Evolutionary conservation across 1,140 invertebrate species (phyloP), one percentile per base, ranked within the genome.

Genomic region (Episyrphus balteatus): DNA sequence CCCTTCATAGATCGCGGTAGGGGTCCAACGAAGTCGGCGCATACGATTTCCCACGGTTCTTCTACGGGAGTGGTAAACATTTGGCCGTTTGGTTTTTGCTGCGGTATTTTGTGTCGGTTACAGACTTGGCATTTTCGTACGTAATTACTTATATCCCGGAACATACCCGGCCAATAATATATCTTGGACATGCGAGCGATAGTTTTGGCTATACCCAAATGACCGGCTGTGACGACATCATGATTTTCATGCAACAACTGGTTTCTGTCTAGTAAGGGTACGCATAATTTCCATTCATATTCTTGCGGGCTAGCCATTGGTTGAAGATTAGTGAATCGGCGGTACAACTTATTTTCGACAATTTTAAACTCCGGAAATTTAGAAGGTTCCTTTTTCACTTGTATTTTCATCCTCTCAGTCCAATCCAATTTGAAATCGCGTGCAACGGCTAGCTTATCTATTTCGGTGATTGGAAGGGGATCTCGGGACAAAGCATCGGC

Each of bases 401-500:
- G 39, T 15, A n/a, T 11, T 40, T 18, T 15, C 21, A 26, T 26
- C 21, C 3, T 26, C 3, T 26, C 21, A 8, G 8, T 26, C 21
- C 21, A 26, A 5, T 26, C 21, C 3, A 26, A 8, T 26, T 26
- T 26, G 21, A 8, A 3, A 26, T 8, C 21, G 21, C 10, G 10
- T 18, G 21, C 8, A 8, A 8, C 21, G 3, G 21, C 21, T 26
- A 26, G 21, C 8, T 26, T 26, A 8, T 26, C 21, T 3, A 8
- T 26, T 5, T 3, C 3, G 8, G 21, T 26, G 3, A 26, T 26
- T 26, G 21, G 21, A 3, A 50, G 17, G 0, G 54, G 54, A 46
- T 47, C 50, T 43, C 52, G 37, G 1, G 58, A 56, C 12, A 62
- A 31, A 11, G 48, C 46, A 39, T 64, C 54, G 11, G 59, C 58